phyloP scores from a whole-genome alignment of 2,113 vertebrate genomes.

The Eurypyga helias region DNA sequence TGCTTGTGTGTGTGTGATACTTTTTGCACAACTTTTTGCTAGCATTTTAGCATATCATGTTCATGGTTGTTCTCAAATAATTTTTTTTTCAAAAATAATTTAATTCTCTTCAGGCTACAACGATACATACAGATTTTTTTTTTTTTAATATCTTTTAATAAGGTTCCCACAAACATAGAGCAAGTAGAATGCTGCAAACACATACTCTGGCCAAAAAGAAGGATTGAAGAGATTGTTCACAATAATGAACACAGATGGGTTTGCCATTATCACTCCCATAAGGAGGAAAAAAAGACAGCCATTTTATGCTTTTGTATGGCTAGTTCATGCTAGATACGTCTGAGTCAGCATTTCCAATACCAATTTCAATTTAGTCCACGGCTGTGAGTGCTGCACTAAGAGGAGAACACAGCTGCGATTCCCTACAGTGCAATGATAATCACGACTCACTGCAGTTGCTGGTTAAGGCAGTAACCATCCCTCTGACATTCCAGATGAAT shows the following conservation, averaged over 20 bases:
- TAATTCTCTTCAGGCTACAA: not conserved
- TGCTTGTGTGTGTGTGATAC: too few species aligned
- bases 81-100: not conserved
- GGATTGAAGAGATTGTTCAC: not conserved
- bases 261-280: not conserved
- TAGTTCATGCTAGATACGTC: not conserved
- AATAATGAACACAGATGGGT: not conserved
- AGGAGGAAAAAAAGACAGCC: not conserved
- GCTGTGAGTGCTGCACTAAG: not conserved
- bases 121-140: not conserved
- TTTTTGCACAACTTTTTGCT: not conserved
- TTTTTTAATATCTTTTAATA: not conserved
- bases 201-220: not conserved
- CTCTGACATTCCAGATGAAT: not conserved
- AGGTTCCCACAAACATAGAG: not conserved
- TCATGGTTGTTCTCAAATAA: not conserved
- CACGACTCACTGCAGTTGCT: not conserved
- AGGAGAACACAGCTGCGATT: not conserved
- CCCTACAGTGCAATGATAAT: constrained; percentile 3
- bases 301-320: not conserved
- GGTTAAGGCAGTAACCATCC: not conserved
- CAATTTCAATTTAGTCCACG: not conserved
- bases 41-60: not conserved
- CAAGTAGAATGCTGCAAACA: not conserved
- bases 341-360: not conserved